Conservation (phyloP, 1,140 invertebrate species). For the Marisa cornuarietis region DNA sequence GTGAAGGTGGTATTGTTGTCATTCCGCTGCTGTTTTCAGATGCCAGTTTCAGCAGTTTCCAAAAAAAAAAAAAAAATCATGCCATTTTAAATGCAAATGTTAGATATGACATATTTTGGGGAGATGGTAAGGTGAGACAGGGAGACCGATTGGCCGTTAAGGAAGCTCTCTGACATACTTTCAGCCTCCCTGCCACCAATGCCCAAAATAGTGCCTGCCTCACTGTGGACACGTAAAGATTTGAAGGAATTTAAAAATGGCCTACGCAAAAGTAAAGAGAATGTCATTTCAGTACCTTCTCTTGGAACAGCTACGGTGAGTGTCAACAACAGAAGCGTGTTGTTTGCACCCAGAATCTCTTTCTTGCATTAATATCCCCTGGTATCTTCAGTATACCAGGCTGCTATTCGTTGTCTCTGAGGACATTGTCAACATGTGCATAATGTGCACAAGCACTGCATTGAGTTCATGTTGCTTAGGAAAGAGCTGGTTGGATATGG, state of each 20-base stretch:
- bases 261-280: conserved; percentile 57
- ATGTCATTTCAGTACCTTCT: conserved; percentile 68
- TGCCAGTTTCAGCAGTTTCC: no score
- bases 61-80: no score
- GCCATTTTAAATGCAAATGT: no score
- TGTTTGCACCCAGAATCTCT: not conserved
- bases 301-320: conserved; percentile 65
- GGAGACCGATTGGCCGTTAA: not conserved
- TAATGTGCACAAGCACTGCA: not conserved
- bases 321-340: conserved; percentile 5
- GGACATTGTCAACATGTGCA: not conserved
- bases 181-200: conserved; percentile 20
- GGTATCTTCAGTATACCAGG: not conserved
- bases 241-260: conserved; percentile 86
- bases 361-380: not conserved
- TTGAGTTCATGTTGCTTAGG: no score
- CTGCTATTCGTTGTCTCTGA: not conserved
- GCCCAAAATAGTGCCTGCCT: conserved; percentile 77
- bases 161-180: conserved; percentile 1
- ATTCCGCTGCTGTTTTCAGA: no score
- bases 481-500: no score
- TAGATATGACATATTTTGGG: no score
- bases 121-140: no score
- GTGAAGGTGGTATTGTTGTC: no score
- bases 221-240: conserved; percentile 94